Evolutionary conservation across 1,140 invertebrate species (phyloP), one percentile per base, ranked within the genome.

Genomic region (Drosophila tropicalis): DNA sequence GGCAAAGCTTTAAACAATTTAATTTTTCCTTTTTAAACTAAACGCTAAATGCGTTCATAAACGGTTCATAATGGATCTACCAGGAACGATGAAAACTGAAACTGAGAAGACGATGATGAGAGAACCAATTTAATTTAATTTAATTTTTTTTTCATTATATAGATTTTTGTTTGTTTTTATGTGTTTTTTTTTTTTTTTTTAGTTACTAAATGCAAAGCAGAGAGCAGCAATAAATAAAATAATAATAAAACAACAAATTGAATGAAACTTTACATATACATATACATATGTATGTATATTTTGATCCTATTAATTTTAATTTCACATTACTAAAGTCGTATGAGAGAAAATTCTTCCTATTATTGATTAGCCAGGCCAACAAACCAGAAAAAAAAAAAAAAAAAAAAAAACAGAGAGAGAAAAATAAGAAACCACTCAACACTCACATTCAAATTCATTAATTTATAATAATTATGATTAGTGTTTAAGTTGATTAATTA

Each of bases 1-100:
- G 86, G 86, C 86, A 90, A 90, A 90, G 85, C 85, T 90, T 90
- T 90, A 90, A 90, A 90, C 81, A 90, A 90, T 90, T 90, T 87
- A 87, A 87, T 87, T 87, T 86, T 86, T 87, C 70, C 84, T 70
- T 78, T 67, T 76, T 63, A 75, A 47, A 29, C 41, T 47, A 47
- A 47, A 47, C 44, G 44, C 44, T 19, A 6, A 47, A 17, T 47
- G 44, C 44, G 44, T 47, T 47, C 15, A 19, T 47, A 17, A 51
- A 51, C 44, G 44, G 44, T 51, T 51, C 44, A 47, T 47, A 19
- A 47, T 47, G 44, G 44, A 47, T 19, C 44, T 17, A 47, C 17
- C 17, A 51, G 12, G 44, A 51, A 17, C 6, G 15, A 47, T 47
- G 44, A 47, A 47, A 51, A 51, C 44, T 22, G 4, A 51, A 51